A percentile compares a stretch with the other conserved stretches of the same genome.
These are phyloP conservation scores for Equus quagga DNA, from an alignment of 2,113 vertebrate genomes.

Conservation along the genomic window DNA sequence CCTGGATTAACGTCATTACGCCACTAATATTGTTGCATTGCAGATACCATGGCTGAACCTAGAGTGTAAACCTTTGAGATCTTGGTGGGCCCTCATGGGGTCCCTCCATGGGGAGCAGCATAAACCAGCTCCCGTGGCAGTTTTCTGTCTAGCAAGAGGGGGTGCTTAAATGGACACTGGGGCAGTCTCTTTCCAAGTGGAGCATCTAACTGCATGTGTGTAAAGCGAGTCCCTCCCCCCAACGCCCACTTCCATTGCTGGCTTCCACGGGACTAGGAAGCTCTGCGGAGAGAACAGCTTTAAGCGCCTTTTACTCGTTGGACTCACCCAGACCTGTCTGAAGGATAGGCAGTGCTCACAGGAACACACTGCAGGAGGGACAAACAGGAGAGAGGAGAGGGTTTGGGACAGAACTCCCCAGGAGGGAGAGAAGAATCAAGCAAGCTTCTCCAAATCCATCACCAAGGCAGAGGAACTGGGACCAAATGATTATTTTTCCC, in stretches of 20 bases:
- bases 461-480: not conserved
- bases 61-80: not conserved
- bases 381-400: accelerated
- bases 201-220: accelerated
- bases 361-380: not conserved
- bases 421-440: not conserved
- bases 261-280: not conserved
- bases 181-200: not conserved
- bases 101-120: too few relatives aligned
- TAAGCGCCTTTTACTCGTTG: not conserved
- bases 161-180: accelerated
- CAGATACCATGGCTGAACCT: not conserved
- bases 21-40: accelerated
- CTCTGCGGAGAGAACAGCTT: not conserved
- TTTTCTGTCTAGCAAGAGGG: too few relatives aligned
- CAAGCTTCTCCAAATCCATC: not conserved
- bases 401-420: not conserved
- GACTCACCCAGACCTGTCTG: not conserved
- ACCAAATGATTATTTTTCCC: not conserved
- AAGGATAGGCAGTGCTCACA: not conserved
- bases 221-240: not conserved
- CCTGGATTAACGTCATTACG: not conserved
- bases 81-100: not conserved
- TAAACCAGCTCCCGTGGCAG: not conserved
- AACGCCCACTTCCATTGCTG: not conserved